A percentile compares a stretch with the other conserved stretches of the same genome.
Conservation (phyloP, 2,113 vertebrate species). For the Rhodinocichla rosea region DNA sequence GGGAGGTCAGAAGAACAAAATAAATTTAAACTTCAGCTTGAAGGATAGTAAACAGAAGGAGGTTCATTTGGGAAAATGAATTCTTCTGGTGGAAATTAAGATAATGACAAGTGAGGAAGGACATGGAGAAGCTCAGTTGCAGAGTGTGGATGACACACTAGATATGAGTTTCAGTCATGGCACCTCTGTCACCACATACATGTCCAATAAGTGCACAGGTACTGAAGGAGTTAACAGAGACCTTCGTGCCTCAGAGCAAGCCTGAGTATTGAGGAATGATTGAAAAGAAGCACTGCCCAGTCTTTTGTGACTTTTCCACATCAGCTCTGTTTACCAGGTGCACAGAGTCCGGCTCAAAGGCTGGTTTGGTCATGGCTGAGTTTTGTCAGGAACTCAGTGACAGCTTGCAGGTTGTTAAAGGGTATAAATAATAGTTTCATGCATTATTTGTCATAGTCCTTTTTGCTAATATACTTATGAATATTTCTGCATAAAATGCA, state of each 20-base stretch:
- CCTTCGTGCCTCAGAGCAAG: not conserved
- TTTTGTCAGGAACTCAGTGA: not conserved
- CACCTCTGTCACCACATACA: rapidly evolving
- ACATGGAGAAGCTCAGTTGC: not conserved
- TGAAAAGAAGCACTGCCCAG: not conserved
- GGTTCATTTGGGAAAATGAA: not conserved
- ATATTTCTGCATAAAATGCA: not conserved
- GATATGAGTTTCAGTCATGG: not conserved
- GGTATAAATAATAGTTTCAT: not conserved
- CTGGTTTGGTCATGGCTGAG: not conserved
- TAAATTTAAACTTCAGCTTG: not conserved
- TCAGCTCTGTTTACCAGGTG: not conserved
- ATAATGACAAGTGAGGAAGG: not conserved
- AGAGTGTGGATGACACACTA: not conserved
- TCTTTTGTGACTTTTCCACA: not conserved
- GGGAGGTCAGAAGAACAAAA: not conserved
- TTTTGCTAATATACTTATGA: not conserved
- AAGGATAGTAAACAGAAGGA: not conserved
- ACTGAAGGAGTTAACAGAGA: not conserved
- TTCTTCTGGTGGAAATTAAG: not conserved
- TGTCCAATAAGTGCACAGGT: not conserved
- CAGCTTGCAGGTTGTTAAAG: not conserved
- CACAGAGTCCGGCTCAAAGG: not conserved
- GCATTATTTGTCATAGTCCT: not conserved
- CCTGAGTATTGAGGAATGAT: not conserved